Evolutionary conservation across 2,888 invertebrate species (phyloP).

Genomic region (Hirtodrosophila alboralis): DNA sequence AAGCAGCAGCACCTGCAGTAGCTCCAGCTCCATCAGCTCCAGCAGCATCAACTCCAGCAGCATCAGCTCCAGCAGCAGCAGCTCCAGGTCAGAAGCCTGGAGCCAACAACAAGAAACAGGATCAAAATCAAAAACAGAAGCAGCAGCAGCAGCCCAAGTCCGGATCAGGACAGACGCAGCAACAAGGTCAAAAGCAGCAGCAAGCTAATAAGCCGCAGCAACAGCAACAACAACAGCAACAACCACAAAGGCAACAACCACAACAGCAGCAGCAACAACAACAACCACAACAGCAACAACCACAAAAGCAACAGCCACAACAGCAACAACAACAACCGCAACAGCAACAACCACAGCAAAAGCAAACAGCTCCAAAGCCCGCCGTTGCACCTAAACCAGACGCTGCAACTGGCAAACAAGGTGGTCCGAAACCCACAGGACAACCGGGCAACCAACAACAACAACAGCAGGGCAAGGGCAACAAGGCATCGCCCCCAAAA

Average conservation of each 20-base stretch:
- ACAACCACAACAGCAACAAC: constrained; percentile 26
- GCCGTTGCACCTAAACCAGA: constrained; percentile 46
- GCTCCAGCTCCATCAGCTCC: background rate
- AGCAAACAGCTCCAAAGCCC: constrained; percentile 41
- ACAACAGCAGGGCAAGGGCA: constrained; percentile 52
- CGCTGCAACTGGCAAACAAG: constrained; percentile 26
- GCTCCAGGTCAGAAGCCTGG: constrained; percentile 28
- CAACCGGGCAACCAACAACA: constrained; percentile 25
- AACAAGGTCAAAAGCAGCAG: background rate
- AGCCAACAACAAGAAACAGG: constrained; percentile 51
- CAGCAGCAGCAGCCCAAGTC: constrained; percentile 5
- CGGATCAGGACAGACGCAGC: constrained; percentile 22
- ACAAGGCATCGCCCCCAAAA: constrained; percentile 55
- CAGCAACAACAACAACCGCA: constrained; percentile 8
- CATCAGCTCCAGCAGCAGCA: background rate
- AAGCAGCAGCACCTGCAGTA: no score
- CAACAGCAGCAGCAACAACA: constrained; percentile 27
- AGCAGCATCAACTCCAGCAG: background rate
- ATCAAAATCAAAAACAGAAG: constrained; percentile 32
- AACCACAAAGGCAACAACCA: constrained; percentile 45
- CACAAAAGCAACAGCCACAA: constrained; percentile 32
- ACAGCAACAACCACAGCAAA: constrained; percentile 38
- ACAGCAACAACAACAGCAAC: constrained; percentile 35
- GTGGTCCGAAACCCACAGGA: constrained; percentile 27
- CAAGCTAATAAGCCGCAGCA: constrained; percentile 15